Evolutionary conservation across 37 sponge, comb jelly and placozoan species (phyloP).

Genomic region (Aphrocallistes beatrix): DNA sequence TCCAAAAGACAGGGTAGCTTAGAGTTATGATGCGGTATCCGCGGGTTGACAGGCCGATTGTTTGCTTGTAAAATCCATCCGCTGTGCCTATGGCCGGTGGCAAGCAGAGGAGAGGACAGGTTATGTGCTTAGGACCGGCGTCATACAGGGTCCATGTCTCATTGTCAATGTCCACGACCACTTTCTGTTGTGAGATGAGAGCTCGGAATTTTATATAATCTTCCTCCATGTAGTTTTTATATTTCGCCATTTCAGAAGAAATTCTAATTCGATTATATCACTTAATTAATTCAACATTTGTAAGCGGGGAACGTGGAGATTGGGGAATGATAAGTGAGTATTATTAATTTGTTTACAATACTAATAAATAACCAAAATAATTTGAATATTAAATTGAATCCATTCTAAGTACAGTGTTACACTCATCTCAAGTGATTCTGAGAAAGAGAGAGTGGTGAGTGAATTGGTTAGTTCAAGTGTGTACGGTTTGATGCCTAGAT

Average conservation of each 20-base stretch:
- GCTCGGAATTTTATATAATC: neutral
- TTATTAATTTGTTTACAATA: too few species aligned
- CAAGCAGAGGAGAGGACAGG: constrained; percentile 74
- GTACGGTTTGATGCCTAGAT: too few species aligned
- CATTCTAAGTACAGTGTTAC: neutral
- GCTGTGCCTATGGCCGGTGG: constrained; percentile 84
- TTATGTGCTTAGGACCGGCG: constrained; percentile 80
- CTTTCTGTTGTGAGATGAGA: neutral
- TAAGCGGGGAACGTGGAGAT: too few species aligned
- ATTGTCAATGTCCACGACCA: constrained; percentile 28
- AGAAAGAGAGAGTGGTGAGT: neutral
- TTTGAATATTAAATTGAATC: neutral
- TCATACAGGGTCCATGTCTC: constrained; percentile 85
- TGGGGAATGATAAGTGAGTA: too few species aligned
- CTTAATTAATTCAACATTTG: too few species aligned
- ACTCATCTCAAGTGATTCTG: constrained; percentile 5
- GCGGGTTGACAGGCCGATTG: constrained; percentile 43
- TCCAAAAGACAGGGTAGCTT: constrained; percentile 78
- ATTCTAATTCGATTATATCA: too few species aligned
- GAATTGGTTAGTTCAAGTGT: neutral
- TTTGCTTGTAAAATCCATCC: constrained; percentile 77
- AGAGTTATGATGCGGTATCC: constrained; percentile 84
- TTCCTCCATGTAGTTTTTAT: neutral
- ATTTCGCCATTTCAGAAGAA: neutral
- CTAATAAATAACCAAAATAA: too few species aligned